Percentiles rank a stretch among this genome's conserved stretches.
Evolutionary conservation across 2,888 invertebrate genomes (phyloP).

Genomic region (Eledona agricola): DNA sequence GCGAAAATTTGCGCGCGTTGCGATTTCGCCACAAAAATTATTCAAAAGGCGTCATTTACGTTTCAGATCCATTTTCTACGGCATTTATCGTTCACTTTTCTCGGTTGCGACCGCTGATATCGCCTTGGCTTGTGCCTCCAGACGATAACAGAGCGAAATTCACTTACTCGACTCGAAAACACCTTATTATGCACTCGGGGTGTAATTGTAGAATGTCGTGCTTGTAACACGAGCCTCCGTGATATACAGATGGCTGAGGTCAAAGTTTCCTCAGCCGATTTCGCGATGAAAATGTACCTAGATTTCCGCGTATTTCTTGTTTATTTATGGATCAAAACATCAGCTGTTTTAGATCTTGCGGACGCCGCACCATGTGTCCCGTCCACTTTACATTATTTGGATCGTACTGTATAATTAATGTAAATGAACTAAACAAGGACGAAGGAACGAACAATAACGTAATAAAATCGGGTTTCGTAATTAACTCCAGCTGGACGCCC

Average conservation of each 20-base stretch:
- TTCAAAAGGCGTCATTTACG: neutral
- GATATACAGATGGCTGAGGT: constrained; percentile 31
- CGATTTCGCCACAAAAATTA: neutral
- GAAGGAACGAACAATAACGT: constrained; percentile 27
- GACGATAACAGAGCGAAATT: constrained; percentile 29
- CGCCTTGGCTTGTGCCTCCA: constrained; percentile 33
- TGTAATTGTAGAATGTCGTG: constrained; percentile 32
- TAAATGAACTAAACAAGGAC: constrained; percentile 37
- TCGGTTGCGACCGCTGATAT: too few relatives aligned
- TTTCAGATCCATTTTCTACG: too few relatives aligned
- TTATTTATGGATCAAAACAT: constrained; percentile 11
- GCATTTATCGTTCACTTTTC: too few relatives aligned
- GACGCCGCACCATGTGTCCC: neutral
- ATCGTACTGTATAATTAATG: constrained; percentile 32
- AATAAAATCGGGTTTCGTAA: constrained; percentile 30
- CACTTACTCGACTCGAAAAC: constrained; percentile 35
- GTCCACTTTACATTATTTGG: constrained; percentile 13
- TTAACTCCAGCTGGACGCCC: constrained; percentile 15
- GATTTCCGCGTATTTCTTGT: constrained; percentile 15
- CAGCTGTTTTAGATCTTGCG: constrained; percentile 10
- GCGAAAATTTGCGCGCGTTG: constrained; percentile 1
- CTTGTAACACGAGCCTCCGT: constrained; percentile 31
- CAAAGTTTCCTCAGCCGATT: constrained; percentile 21
- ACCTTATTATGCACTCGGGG: constrained; percentile 28
- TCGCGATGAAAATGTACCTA: constrained; percentile 19